Base-by-base conservation (phyloP, 2,113 vertebrate species). In the Coreoperca whiteheadi region DNA sequence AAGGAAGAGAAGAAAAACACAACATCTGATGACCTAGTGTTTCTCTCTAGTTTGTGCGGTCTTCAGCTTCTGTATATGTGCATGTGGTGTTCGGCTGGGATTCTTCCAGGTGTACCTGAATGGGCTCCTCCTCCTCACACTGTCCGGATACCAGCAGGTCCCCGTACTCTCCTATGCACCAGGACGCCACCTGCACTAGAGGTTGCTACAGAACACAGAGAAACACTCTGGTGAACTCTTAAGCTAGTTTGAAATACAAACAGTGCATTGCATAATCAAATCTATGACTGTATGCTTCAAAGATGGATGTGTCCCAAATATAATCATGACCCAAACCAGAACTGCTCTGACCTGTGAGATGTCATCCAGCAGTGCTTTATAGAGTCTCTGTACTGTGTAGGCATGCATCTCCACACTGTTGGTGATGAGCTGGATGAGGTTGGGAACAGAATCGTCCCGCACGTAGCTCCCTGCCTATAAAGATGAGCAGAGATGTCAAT, bases 341-440 rank as follows among this genome's bases (percentile, higher is more conserved):
- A 16, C 14, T 43, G 41, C 30, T 14, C 93, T 85, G 90, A 99
- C 98, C 96, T 99, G 98, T 63, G 98, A 99, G 84, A 99, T 98
- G 94, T 99, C 98, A 86, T 99, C 98, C 90, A 98, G 94, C 89
- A 99, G 96, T 46, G 98, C 98, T 96, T 99, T 99, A 94, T 99
- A 99, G 74, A 99, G 97, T 94, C 97, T 98, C 95, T 99, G 98
- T 46, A 99, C 98, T 71, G 98, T 99, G 89, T 99, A 99, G 74
- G 97, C 97, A 66, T 99, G 98, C 97, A 99, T 99, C 94, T 99
- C 98, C 84, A 98, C 96, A 39, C 98, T 99, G 87, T 99, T 99
- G n/a, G 98, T 99, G 95, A 99, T 99, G 78, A 99, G 96, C 93
- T 99, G 98, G 90, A 99, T 99, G 89, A 99, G 96, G 93, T 99